Percentiles rank a stretch among this genome's conserved stretches.
These are phyloP conservation scores for Lepidochitona cinerea DNA, from an alignment of 2,888 invertebrate species.

Conservation along the genomic window DNA sequence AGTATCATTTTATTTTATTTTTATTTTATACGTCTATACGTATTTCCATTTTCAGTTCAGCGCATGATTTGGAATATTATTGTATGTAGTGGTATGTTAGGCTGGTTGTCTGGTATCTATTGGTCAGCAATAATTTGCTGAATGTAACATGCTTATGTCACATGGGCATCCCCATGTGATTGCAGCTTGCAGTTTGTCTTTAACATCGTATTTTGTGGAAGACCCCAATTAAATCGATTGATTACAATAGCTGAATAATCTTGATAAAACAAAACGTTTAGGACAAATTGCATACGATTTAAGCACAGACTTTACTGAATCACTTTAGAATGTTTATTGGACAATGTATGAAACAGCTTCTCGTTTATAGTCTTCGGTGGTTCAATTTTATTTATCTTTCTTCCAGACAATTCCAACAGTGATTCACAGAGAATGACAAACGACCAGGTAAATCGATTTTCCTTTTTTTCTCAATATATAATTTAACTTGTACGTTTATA, in stretches of 20 bases:
- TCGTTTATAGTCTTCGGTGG: background rate
- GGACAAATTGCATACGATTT: no score
- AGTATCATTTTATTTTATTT: background rate
- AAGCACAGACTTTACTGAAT: background rate
- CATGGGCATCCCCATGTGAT: no score
- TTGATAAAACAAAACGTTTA: background rate
- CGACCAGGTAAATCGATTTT: background rate
- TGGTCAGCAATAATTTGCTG: no score
- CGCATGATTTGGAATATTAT: background rate
- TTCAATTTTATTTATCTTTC: background rate
- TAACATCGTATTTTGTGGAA: no score
- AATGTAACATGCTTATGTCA: no score
- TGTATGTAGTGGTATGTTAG: background rate
- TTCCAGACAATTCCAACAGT: background rate
- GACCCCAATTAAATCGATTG: no score
- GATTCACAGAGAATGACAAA: background rate
- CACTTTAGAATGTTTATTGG: background rate
- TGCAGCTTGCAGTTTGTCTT: no score
- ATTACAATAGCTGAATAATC: no score
- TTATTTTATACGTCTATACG: background rate
- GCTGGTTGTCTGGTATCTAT: no score
- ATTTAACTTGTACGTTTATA: no score
- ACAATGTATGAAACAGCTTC: background rate
- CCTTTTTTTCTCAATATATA: background rate
- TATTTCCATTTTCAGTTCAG: background rate